Percentiles rank a stretch among this genome's conserved stretches.
Conservation (phyloP, 1,140 invertebrate species). For the Drosophila malerkotliana region DNA sequence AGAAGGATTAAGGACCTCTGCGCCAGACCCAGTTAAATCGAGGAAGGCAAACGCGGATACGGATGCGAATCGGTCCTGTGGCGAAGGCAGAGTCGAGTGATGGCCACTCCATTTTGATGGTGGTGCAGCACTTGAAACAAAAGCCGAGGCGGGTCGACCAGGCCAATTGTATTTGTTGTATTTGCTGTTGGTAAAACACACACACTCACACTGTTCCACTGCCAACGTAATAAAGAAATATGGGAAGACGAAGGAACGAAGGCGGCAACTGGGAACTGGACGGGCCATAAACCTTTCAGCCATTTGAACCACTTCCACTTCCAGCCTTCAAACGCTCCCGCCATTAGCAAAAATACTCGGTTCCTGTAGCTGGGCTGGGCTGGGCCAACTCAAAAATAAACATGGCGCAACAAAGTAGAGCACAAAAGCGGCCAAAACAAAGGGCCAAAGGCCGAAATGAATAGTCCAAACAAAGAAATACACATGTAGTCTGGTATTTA, state of each 20-base stretch:
- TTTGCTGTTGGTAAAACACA: constrained; percentile 71
- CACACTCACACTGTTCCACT: neutral
- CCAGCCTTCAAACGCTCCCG: constrained; percentile 36
- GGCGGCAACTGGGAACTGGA: constrained; percentile 25
- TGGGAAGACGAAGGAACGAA: constrained; percentile 5
- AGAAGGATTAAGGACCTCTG: constrained; percentile 8
- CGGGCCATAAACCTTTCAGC: constrained; percentile 55
- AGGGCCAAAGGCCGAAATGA: constrained; percentile 49
- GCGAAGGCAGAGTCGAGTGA: constrained; percentile 18
- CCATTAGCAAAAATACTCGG: constrained; percentile 37
- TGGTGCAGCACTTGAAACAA: constrained; percentile 62
- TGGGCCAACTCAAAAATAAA: constrained; percentile 47
- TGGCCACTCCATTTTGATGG: constrained; percentile 58
- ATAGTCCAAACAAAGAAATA: constrained; percentile 52
- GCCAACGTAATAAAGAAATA: constrained; percentile 65
- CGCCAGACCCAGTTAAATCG: constrained; percentile 59
- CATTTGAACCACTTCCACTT: constrained; percentile 35
- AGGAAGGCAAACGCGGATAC: constrained; percentile 38
- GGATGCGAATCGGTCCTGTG: constrained; percentile 7
- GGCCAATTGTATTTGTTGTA: constrained; percentile 73
- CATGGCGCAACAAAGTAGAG: constrained; percentile 51
- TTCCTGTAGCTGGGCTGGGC: constrained; percentile 2
- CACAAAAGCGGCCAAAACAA: constrained; percentile 49
- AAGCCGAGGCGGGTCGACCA: constrained; percentile 45
- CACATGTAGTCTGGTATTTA: constrained; percentile 19